phyloP scores from a whole-genome alignment of 2,113 vertebrate genomes.

The Anthoscopus minutus region DNA sequence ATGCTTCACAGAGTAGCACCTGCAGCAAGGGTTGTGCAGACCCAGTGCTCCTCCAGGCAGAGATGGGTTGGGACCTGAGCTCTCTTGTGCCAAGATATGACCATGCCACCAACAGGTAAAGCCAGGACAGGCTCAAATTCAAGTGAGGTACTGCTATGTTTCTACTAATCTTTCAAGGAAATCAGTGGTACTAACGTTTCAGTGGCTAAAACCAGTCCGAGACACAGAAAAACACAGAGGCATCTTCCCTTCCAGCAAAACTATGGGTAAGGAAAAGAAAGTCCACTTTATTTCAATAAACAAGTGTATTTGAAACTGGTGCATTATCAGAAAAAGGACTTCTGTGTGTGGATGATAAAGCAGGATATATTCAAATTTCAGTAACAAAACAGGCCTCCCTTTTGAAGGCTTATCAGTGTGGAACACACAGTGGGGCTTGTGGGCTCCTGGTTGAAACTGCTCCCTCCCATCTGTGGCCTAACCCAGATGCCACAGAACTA shows the following conservation, averaged over 20 bases:
- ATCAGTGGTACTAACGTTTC: neutral
- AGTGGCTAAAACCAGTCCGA: neutral
- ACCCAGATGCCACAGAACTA: neutral
- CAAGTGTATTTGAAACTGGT: neutral
- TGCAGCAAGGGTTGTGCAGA: neutral
- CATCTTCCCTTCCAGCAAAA: neutral
- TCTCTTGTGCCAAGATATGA: neutral
- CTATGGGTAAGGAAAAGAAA: neutral
- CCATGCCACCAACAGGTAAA: neutral
- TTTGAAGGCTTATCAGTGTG: neutral
- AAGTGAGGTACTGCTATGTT: neutral
- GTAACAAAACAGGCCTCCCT: neutral
- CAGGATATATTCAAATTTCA: neutral
- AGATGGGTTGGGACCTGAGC: neutral
- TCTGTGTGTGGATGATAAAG: slow-evolving; percentile 1
- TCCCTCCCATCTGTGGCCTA: neutral
- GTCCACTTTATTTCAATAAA: neutral
- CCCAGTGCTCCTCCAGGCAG: neutral
- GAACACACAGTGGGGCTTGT: neutral
- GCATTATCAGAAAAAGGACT: neutral
- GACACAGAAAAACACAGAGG: neutral
- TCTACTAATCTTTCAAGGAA: neutral
- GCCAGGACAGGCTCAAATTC: neutral
- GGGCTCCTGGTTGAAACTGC: neutral
- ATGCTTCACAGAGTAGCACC: neutral